Evolutionary conservation across 1,140 invertebrate genomes (phyloP).

Genomic region (Drusus annulatus): DNA sequence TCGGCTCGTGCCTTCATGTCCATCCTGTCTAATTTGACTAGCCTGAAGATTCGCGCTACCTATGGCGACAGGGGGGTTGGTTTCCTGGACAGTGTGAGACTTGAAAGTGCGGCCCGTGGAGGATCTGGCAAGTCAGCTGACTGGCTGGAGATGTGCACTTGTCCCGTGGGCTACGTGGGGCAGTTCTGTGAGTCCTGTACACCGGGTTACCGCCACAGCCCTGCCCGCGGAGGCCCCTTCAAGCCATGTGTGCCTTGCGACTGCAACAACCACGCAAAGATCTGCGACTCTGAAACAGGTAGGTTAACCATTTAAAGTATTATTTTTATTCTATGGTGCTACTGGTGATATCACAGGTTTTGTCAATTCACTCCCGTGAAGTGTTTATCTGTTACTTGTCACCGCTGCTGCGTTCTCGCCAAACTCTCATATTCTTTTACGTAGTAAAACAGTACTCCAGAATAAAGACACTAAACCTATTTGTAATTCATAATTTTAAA

Average conservation of each 20-base stretch:
- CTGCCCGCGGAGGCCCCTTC: slow-evolving; percentile 91
- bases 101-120: slow-evolving; percentile 89
- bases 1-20: slow-evolving; percentile 91
- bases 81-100: slow-evolving; percentile 88
- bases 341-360: too few species aligned
- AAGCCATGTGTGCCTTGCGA: slow-evolving; percentile 95
- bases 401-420: too few species aligned
- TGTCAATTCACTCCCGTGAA: too few species aligned
- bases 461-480: too few species aligned
- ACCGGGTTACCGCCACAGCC: slow-evolving; percentile 92
- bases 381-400: too few species aligned
- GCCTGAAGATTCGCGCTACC: slow-evolving; percentile 94
- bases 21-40: slow-evolving; percentile 92
- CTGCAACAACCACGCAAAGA: slow-evolving; percentile 95
- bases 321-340: too few species aligned
- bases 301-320: slow-evolving; percentile 53
- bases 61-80: slow-evolving; percentile 89
- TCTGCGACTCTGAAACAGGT: slow-evolving; percentile 96
- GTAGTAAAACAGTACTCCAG: too few species aligned
- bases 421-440: too few species aligned
- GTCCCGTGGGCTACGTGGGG: slow-evolving; percentile 92
- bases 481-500: too few species aligned
- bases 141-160: slow-evolving; percentile 96
- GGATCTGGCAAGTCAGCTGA: slow-evolving; percentile 85
- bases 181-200: slow-evolving; percentile 98